phyloP scores from a whole-genome alignment of 2,888 invertebrate genomes.

The Agrilus mali region DNA sequence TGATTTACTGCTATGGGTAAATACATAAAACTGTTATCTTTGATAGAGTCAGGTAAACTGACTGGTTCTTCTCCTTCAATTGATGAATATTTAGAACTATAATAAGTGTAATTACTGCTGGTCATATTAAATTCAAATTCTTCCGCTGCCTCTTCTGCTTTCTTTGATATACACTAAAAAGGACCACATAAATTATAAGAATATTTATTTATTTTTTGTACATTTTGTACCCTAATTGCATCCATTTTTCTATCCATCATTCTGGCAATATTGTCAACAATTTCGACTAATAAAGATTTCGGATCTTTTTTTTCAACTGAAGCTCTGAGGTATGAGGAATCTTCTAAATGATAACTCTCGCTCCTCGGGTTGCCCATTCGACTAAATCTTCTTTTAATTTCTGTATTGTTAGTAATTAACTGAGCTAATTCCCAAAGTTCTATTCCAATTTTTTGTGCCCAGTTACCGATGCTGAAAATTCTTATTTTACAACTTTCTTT shows the following conservation, averaged over 20 bases:
- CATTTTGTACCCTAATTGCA: conserved; percentile 57
- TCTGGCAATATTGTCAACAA: conserved; percentile 66
- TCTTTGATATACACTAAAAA: conserved; percentile 60
- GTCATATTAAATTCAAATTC: conserved; percentile 41
- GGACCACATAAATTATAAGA: not conserved
- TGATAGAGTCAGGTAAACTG: conserved; percentile 22
- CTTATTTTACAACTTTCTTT: too few relatives aligned
- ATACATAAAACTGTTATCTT: conserved; percentile 35
- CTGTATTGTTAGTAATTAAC: too few relatives aligned
- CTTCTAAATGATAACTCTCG: too few relatives aligned
- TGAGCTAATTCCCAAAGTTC: too few relatives aligned
- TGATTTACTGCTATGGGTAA: conserved; percentile 47
- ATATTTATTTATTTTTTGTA: not conserved
- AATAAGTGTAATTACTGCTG: conserved; percentile 45
- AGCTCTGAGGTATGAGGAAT: conserved; percentile 28
- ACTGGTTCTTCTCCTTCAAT: conserved; percentile 26
- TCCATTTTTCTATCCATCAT: conserved; percentile 83
- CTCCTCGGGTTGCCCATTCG: too few relatives aligned
- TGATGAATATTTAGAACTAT: conserved; percentile 69
- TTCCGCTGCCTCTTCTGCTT: conserved; percentile 57
- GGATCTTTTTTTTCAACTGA: conserved; percentile 72
- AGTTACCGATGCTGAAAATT: too few relatives aligned
- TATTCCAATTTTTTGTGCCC: too few relatives aligned
- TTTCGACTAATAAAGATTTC: conserved; percentile 61
- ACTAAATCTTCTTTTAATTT: too few relatives aligned